phyloP scores from a whole-genome alignment of 2,113 vertebrate genomes.

The Chloebia gouldiae region DNA sequence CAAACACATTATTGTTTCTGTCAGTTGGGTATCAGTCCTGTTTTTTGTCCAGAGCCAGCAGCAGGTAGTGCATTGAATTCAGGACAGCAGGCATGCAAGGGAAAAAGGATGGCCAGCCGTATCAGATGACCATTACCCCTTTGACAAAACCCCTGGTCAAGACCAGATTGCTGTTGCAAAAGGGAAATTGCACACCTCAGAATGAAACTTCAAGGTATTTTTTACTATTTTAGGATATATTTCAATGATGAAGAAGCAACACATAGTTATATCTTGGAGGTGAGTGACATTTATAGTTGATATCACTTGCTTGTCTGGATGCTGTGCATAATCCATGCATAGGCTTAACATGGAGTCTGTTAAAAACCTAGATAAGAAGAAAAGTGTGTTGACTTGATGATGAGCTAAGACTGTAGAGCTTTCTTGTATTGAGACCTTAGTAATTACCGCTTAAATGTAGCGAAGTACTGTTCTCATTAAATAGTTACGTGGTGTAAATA shows the following conservation, averaged over 20 bases:
- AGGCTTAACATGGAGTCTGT: neutral
- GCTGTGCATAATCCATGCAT: neutral
- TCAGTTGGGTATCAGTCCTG: neutral
- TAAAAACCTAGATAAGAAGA: neutral
- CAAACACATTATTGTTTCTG: neutral
- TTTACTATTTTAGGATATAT: neutral
- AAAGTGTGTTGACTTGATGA: neutral
- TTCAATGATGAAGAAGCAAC: neutral
- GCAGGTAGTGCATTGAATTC: neutral
- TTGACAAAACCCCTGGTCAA: neutral
- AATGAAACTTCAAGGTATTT: neutral
- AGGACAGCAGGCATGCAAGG: neutral
- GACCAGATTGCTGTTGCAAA: neutral
- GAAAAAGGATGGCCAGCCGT: neutral
- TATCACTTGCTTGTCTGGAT: neutral
- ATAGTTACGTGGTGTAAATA: neutral
- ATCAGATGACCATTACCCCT: rapidly evolving
- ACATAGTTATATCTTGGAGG: neutral
- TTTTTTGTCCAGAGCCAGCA: neutral
- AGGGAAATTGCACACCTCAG: neutral
- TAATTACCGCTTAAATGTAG: neutral
- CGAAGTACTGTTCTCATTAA: neutral
- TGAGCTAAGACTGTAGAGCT: neutral
- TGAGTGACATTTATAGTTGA: neutral
- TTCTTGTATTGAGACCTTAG: neutral